These are phyloP conservation scores for Nomada fabriciana DNA, from an alignment of 2,888 invertebrate species.

Conservation along the genomic window DNA sequence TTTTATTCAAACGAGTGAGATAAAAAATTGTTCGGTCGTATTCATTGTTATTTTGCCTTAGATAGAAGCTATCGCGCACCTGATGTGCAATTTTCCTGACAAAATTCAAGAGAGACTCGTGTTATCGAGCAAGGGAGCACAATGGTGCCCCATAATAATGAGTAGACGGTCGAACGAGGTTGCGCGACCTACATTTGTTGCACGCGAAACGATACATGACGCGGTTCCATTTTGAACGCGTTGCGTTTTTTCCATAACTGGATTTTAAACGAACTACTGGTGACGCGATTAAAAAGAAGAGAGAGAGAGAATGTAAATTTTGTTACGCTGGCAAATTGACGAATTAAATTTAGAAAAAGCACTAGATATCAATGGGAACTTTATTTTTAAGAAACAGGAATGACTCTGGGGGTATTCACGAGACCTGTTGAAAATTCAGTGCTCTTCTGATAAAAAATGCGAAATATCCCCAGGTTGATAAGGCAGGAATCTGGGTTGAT, in stretches of 20 bases:
- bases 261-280: not conserved
- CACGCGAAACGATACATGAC: slow-evolving; percentile 43
- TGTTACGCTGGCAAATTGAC: not conserved
- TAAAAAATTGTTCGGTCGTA: not conserved
- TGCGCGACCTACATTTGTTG: slow-evolving; percentile 44
- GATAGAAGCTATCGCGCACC: not conserved
- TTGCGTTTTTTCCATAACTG: not conserved
- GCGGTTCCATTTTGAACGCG: not conserved
- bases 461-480: slow-evolving; percentile 30
- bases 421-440: not conserved
- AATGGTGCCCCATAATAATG: slow-evolving; percentile 45
- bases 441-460: slow-evolving; percentile 15
- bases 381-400: too few species aligned
- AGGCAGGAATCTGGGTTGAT: slow-evolving; percentile 17
- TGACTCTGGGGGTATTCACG: not conserved
- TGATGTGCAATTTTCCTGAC: slow-evolving; percentile 27
- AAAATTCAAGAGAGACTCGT: slow-evolving; percentile 6
- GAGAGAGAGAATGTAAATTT: not conserved
- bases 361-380: too few species aligned
- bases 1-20: too few species aligned
- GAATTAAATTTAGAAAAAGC: too few species aligned
- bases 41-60: not conserved
- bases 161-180: slow-evolving; percentile 15
- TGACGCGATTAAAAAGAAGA: not conserved
- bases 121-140: slow-evolving; percentile 7